phyloP scores from a whole-genome alignment of 2,797 vertebrate species.

The Sebastes steindachneri region DNA sequence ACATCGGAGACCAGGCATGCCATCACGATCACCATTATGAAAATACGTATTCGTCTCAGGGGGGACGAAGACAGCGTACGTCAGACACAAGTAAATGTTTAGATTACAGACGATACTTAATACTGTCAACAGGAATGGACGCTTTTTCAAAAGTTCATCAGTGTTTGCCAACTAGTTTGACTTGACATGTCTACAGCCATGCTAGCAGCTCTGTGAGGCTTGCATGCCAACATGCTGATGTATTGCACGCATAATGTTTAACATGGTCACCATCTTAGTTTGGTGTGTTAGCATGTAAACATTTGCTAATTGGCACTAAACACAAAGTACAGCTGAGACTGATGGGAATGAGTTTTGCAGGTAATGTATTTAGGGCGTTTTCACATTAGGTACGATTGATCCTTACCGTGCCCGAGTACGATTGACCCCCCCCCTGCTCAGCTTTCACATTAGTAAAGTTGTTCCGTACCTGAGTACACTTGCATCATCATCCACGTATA shows the following conservation, averaged over 20 bases:
- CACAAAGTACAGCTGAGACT: too few relatives aligned
- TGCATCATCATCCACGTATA: too few relatives aligned
- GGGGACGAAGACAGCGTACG: background rate
- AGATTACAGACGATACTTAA: slow-evolving; percentile 3
- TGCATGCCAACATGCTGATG: background rate
- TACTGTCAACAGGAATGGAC: slow-evolving; percentile 8
- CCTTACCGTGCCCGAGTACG: too few relatives aligned
- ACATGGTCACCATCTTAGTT: background rate
- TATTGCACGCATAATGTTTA: background rate
- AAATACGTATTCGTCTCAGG: slow-evolving; percentile 6
- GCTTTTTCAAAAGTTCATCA: background rate
- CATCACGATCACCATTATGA: background rate
- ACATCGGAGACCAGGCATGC: slow-evolving; percentile 5
- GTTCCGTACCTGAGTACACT: too few relatives aligned
- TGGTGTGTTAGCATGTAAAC: background rate
- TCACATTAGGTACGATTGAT: too few relatives aligned
- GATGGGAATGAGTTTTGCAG: too few relatives aligned
- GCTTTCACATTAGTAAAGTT: too few relatives aligned
- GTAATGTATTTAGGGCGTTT: too few relatives aligned
- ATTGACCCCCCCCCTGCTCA: too few relatives aligned
- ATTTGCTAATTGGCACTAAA: background rate
- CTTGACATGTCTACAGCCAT: background rate
- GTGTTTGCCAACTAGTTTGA: background rate
- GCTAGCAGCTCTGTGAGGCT: background rate
- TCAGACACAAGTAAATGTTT: slow-evolving; percentile 55